phyloP scores from a whole-genome alignment of 2,888 invertebrate genomes.

The Thecocarcelia acutangulata region DNA sequence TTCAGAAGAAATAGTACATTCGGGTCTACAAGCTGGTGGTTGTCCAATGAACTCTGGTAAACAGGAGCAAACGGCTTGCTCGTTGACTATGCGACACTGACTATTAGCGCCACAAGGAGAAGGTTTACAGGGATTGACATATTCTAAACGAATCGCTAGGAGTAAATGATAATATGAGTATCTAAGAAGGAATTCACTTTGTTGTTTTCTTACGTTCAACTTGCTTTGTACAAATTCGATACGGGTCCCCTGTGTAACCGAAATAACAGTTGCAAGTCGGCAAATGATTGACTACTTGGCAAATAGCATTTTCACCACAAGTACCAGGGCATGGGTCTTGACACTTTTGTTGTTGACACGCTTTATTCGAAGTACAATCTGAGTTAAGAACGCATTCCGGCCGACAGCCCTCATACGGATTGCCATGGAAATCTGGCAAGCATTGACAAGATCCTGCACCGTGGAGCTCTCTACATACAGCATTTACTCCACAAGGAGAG shows the following conservation, averaged over 20 bases:
- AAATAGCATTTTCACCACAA: constrained; percentile 88
- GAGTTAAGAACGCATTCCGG: constrained; percentile 89
- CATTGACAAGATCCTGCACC: constrained; percentile 87
- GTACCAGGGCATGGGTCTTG: constrained; percentile 90
- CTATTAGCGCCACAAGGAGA: constrained; percentile 90
- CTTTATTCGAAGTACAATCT: constrained; percentile 87
- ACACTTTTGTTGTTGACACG: constrained; percentile 88
- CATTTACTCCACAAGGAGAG: constrained; percentile 87
- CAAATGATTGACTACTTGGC: constrained; percentile 88
- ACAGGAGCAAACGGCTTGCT: constrained; percentile 89
- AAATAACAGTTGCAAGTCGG: constrained; percentile 87
- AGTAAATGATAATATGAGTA: constrained; percentile 53
- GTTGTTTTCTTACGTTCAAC: constrained; percentile 83
- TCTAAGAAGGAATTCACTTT: constrained; percentile 65
- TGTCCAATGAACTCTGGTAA: constrained; percentile 87
- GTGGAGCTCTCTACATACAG: constrained; percentile 86
- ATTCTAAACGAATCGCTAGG: constrained; percentile 77
- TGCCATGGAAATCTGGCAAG: constrained; percentile 87
- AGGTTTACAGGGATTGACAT: constrained; percentile 85
- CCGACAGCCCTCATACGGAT: constrained; percentile 89
- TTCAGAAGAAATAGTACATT: constrained; percentile 89
- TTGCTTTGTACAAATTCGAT: constrained; percentile 83
- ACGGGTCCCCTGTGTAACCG: constrained; percentile 89
- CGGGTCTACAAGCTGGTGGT: constrained; percentile 89
- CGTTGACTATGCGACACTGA: constrained; percentile 86